Percentiles rank a stretch among this genome's conserved stretches.
phyloP scores from a whole-genome alignment of 1,140 invertebrate genomes.

The Mylabris phalerata region DNA sequence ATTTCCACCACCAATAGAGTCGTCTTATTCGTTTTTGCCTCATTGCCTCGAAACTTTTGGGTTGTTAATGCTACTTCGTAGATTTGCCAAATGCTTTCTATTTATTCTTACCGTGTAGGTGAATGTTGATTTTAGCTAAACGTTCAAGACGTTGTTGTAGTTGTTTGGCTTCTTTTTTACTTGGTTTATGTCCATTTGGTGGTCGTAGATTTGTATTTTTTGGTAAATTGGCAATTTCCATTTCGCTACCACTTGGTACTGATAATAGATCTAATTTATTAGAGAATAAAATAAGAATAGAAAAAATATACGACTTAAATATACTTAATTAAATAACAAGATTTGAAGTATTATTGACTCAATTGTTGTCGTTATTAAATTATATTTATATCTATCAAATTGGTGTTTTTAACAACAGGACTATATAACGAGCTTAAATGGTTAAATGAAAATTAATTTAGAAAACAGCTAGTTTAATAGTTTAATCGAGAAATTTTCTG shows the following conservation, averaged over 20 bases:
- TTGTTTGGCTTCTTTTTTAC: conserved; percentile 54
- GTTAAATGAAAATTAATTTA: too few species aligned
- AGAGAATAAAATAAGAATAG: conserved; percentile 35
- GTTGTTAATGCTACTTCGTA: too few species aligned
- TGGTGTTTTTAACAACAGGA: too few species aligned
- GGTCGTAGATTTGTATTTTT: conserved; percentile 28
- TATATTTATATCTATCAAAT: too few species aligned
- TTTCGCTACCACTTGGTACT: conserved; percentile 35
- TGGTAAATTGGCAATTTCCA: conserved; percentile 42
- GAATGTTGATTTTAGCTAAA: conserved; percentile 76
- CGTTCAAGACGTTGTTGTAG: conserved; percentile 62
- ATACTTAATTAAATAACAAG: conserved; percentile 1
- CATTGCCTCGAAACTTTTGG: too few species aligned
- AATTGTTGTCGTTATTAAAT: not conserved
- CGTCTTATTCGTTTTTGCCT: too few species aligned
- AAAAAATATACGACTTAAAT: conserved; percentile 26
- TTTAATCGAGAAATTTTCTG: too few species aligned
- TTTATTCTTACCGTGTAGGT: conserved; percentile 70
- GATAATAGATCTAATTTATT: conserved; percentile 33
- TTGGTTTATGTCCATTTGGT: conserved; percentile 34
- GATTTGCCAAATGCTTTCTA: not conserved
- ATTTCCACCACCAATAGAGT: too few species aligned
- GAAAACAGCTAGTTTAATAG: too few species aligned
- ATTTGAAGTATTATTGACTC: not conserved
- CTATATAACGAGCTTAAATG: too few species aligned